These are phyloP conservation scores for Larimichthys polyactis DNA, from an alignment of 2,113 vertebrate species.

Conservation along the genomic window DNA sequence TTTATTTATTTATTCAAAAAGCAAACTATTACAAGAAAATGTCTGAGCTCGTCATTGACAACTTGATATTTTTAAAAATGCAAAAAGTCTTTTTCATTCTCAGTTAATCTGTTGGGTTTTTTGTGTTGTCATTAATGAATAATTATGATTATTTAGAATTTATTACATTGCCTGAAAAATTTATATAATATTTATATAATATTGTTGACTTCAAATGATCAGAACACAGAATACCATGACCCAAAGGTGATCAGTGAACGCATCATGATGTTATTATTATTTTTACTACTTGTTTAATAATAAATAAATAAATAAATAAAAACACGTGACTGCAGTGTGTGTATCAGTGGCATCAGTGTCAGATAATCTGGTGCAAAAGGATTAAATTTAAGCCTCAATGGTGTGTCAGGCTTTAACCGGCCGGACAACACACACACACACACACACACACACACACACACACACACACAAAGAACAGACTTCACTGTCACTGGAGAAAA, in stretches of 20 bases:
- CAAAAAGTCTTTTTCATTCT: not conserved
- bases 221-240: not conserved
- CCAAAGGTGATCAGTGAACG: not conserved
- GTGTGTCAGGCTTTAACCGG: slow-evolving; percentile 54
- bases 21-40: not conserved
- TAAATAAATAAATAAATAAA: no score
- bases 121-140: not conserved
- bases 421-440: slow-evolving; percentile 18
- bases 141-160: not conserved
- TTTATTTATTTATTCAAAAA: no score
- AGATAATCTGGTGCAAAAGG: slow-evolving; percentile 75
- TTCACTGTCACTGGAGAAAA: slow-evolving; percentile 1
- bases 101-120: not conserved
- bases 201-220: not conserved
- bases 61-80: not conserved
- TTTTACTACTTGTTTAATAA: not conserved
- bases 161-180: not conserved
- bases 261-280: not conserved
- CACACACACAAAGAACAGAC: slow-evolving; percentile 15
- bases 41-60: not conserved
- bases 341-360: slow-evolving; percentile 70
- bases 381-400: slow-evolving; percentile 69
- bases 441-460: slow-evolving; percentile 35
- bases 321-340: slow-evolving; percentile 9
- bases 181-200: no score